Evolutionary conservation across 2,797 vertebrate genomes (phyloP).

Genomic region (Aldrovandia affinis): DNA sequence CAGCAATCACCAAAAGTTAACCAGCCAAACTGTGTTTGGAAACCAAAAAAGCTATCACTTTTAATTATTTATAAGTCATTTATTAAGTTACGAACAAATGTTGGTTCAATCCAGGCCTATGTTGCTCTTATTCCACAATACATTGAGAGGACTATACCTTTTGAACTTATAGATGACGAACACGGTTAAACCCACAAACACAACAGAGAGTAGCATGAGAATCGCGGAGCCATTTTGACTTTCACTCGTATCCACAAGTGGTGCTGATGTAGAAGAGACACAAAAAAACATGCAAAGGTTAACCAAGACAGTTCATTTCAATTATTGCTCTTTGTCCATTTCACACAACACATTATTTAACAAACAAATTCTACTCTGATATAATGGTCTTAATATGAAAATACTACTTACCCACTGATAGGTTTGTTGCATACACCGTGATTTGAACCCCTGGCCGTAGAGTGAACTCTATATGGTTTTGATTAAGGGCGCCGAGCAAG

Average conservation of each 20-base stretch:
- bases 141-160: conserved; percentile 80
- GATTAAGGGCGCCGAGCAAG: conserved; percentile 87
- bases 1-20: background rate
- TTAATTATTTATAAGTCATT: background rate
- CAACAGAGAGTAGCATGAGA: conserved; percentile 95
- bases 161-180: conserved; percentile 99
- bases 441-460: conserved; percentile 90
- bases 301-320: background rate
- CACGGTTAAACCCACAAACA: conserved; percentile 92
- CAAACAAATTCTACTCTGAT: too few relatives aligned
- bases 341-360: too few relatives aligned
- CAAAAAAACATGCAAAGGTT: conserved; percentile 24
- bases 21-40: background rate
- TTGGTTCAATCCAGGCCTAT: background rate
- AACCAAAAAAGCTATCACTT: background rate
- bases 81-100: too few relatives aligned
- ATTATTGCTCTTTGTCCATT: too few relatives aligned
- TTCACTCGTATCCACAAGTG: conserved; percentile 90
- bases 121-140: background rate
- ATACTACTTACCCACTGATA: conserved; percentile 86
- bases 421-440: conserved; percentile 87
- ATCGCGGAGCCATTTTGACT: conserved; percentile 94
- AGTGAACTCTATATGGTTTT: conserved; percentile 92
- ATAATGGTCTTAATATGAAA: too few relatives aligned
- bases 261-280: conserved; percentile 74